Percentiles rank a stretch among this genome's conserved stretches.
Evolutionary conservation across 2,888 invertebrate genomes (phyloP).

Genomic region (Aspidiotus rigidus): DNA sequence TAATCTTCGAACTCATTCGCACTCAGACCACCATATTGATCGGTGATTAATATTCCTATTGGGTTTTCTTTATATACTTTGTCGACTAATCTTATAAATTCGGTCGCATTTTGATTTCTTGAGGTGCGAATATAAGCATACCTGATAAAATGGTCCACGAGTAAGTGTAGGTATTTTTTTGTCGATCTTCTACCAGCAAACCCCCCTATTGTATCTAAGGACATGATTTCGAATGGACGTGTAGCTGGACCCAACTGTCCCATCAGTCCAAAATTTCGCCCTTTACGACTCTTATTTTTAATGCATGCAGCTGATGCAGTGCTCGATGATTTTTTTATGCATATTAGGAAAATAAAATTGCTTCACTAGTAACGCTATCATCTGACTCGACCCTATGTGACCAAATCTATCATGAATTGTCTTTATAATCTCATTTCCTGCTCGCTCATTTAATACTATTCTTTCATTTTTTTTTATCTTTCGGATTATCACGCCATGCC

Average conservation of each 20-base stretch:
- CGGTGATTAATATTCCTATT: too few species aligned
- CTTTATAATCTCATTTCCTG: too few species aligned
- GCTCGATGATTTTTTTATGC: background rate
- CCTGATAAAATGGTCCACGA: too few species aligned
- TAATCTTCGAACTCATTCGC: too few species aligned
- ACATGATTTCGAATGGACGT: conserved; percentile 34
- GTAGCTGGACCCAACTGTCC: conserved; percentile 40
- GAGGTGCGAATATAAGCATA: too few species aligned
- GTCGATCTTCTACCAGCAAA: conserved; percentile 38
- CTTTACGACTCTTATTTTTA: conserved; percentile 39
- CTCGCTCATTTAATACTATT: too few species aligned
- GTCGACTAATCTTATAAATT: conserved; percentile 37
- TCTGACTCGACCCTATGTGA: conserved; percentile 17
- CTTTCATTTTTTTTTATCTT: too few species aligned
- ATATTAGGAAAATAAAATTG: conserved; percentile 31
- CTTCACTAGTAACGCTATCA: background rate
- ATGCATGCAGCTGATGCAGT: too few species aligned
- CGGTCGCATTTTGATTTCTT: conserved; percentile 38
- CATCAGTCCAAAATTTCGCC: conserved; percentile 37
- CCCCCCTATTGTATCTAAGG: conserved; percentile 39
- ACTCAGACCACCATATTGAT: too few species aligned
- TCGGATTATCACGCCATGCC: too few species aligned
- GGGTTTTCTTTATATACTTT: too few species aligned
- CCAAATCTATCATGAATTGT: background rate
- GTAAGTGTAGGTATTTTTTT: conserved; percentile 38